Percentiles rank a stretch among this genome's conserved stretches.
Conservation (phyloP, 2,888 invertebrate genomes). For the Noctuana brunneofusca region DNA sequence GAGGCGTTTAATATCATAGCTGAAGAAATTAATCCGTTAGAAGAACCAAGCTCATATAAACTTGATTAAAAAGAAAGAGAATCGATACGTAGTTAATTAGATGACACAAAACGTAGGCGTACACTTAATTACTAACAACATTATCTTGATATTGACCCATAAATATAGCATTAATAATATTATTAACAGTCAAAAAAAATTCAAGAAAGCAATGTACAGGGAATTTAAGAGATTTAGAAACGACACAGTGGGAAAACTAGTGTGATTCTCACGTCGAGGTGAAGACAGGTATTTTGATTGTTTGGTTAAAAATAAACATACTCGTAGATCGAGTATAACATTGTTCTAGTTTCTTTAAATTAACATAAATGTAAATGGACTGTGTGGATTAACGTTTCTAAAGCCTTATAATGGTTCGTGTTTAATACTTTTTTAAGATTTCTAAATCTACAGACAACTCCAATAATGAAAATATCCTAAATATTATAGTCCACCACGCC, state of each 20-base stretch:
- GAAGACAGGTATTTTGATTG: slow-evolving; percentile 8
- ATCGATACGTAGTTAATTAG: slow-evolving; percentile 2
- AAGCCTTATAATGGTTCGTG: no score
- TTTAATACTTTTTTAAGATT: no score
- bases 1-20: no score
- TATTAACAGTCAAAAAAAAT: neutral
- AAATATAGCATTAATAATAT: neutral
- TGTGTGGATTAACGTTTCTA: no score
- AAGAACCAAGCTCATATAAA: neutral
- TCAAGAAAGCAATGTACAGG: neutral
- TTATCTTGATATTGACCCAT: neutral
- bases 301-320: neutral
- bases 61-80: neutral
- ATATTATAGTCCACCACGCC: no score
- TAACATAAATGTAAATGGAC: neutral
- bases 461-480: no score
- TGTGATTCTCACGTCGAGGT: slow-evolving; percentile 12
- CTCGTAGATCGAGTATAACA: neutral
- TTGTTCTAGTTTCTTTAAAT: neutral
- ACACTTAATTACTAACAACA: neutral
- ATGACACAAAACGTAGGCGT: slow-evolving; percentile 2
- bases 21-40: neutral
- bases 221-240: neutral
- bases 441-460: no score
- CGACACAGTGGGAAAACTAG: neutral